These are phyloP conservation scores for Sceloporus tristichus DNA, from an alignment of 2,113 vertebrate genomes.

Conservation along the genomic window DNA sequence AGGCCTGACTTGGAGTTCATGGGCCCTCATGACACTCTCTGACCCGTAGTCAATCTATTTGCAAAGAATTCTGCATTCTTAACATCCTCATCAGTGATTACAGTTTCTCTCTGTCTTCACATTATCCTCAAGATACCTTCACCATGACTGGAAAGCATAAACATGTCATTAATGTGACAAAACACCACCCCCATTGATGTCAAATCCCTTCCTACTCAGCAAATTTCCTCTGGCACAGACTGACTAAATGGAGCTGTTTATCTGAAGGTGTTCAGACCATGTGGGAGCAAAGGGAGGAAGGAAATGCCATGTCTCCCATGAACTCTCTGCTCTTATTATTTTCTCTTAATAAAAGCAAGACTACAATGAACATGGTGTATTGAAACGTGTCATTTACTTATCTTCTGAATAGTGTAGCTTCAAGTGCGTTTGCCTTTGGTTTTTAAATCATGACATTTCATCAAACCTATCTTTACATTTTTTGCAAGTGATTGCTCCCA, in stretches of 20 bases:
- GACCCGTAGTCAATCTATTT: not conserved
- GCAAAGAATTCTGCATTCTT: not conserved
- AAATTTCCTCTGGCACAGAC: slow-evolving; percentile 24
- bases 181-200: slow-evolving; percentile 14
- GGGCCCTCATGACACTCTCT: slow-evolving; percentile 2
- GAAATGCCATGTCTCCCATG: not conserved
- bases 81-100: not conserved
- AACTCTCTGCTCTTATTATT: slow-evolving; percentile 21
- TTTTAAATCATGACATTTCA: slow-evolving; percentile 57
- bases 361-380: slow-evolving; percentile 12
- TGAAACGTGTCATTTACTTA: slow-evolving; percentile 21
- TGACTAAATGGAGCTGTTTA: slow-evolving; percentile 15
- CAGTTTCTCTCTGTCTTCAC: slow-evolving; percentile 34
- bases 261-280: slow-evolving; percentile 30
- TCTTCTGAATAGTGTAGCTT: not conserved
- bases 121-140: not conserved
- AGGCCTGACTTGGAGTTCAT: not conserved
- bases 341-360: slow-evolving; percentile 26
- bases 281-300: not conserved
- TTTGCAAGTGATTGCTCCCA: slow-evolving; percentile 54
- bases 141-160: slow-evolving; percentile 45
- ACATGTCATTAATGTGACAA: slow-evolving; percentile 45
- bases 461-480: slow-evolving; percentile 63
- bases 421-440: slow-evolving; percentile 45
- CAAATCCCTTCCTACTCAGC: slow-evolving; percentile 46